Evolutionary conservation across 2,888 invertebrate species (phyloP), one percentile per base, ranked within the genome.

Genomic region (Vesta saturnalis): DNA sequence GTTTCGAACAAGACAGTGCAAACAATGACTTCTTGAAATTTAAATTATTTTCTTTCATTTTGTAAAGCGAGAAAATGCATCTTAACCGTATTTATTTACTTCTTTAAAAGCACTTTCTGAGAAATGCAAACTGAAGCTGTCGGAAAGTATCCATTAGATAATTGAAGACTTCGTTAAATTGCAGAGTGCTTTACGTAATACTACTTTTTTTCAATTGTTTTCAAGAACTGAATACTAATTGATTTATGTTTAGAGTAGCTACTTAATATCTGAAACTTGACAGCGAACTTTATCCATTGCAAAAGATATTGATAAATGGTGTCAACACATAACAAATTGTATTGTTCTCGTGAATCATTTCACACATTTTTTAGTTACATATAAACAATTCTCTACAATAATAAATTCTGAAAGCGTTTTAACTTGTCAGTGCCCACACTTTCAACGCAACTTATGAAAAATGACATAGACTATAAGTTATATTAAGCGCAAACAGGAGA

Each of bases 401-500:
- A 66, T 66, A 66, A 66, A 66, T 66, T 66, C 22, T 43, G 54
- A 23, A 30, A 30, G 21, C 43, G 60, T 61, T 66, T 66, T 49
- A 57, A 56, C 59, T 56, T 61, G 66, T 66, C 66, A 61, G 49
- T 61, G 66, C 61, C 66, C 66, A 57, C 58, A 57, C 49, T 65
- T 69, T 69, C 64, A 52, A 46, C 43, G 59, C 18, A 55, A 69
- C 61, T 52, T 54, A 54, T 69, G 69, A 69, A 69, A 69, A 69
- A 69, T 69, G 69, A 69, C 65, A 46, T 57, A 18, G 14, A 35
- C 35, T 63, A 56, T 60, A 61, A 69, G 65, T 65, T 69, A 60
- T 65, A 61, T 68, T 35, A 49, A 19, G 12, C 21, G 15, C 35
- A 14, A 35, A 58, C 47, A 54, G 4, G 30, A 1, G 49, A 46